Base-by-base conservation (phyloP, 2,888 invertebrate genomes). In the Chrysolina americana region DNA sequence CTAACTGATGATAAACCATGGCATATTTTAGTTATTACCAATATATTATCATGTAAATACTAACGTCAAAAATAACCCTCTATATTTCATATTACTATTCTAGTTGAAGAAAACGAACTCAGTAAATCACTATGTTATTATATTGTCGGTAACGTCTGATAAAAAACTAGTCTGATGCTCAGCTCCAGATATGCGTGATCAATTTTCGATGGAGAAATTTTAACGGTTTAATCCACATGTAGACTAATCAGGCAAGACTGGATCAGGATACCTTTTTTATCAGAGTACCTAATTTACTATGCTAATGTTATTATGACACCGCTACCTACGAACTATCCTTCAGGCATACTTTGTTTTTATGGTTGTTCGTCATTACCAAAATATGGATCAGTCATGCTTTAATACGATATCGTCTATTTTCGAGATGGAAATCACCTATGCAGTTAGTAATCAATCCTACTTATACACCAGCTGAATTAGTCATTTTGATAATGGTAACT, bases 171-270 rank as follows among this genome's bases (percentile, higher is more conserved):
- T 59, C 17, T 15, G 28, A 59, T n/a, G 59, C 59, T 59, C 8
- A 59, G 59, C 59, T 59, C 59, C 59, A 59, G 36, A 59, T 59
- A 59, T 36, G 28, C 28, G 28, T 59, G 59, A 59, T 59, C 59
- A 59, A 59, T 59, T 59, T 59, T 59, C n/a, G 59, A 59, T 59
- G 36, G 23, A 59, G 59, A 59, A 59, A 59, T 28, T 59, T 59
- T 28, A 59, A 59, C 59, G 59, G 59, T 59, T 59, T 28, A 59
- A 59, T 28, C 36, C 59, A 36, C 23, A 59, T 36, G 23, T 23
- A 59, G 59, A 59, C 23, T 59, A 28, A 59, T 59, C 59, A 59
- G 50, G n/a, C 50, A 15, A 53, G 53, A 53, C 5, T 28, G 2
- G 8, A 50, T 50, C n/a, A 17, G 50, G 44, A 15, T 19, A 17